Percentiles rank a stretch among this genome's conserved stretches.
Evolutionary conservation across 2,113 vertebrate species (phyloP).

Genomic region (Polypterus bichir): DNA sequence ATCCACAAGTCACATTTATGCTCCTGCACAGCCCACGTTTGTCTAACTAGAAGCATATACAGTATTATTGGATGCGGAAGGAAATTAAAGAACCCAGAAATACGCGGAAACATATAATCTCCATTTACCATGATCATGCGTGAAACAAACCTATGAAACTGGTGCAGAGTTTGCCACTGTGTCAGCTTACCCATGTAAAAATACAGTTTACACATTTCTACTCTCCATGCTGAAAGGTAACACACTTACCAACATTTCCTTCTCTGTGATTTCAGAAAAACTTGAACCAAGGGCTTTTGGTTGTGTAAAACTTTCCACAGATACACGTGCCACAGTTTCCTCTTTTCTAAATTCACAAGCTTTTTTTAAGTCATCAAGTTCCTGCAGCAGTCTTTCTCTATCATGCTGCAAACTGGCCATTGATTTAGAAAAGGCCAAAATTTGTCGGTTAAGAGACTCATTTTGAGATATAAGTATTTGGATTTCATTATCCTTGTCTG

Average conservation of each 20-base stretch:
- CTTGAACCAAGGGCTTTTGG: constrained; percentile 29
- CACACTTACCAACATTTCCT: constrained; percentile 43
- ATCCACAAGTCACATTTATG: too few relatives aligned
- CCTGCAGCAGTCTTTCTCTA: constrained; percentile 59
- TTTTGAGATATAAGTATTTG: constrained; percentile 44
- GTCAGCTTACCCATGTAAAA: too few relatives aligned
- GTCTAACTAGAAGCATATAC: too few relatives aligned
- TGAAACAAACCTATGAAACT: too few relatives aligned
- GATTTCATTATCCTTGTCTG: constrained; percentile 43
- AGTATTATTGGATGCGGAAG: too few relatives aligned
- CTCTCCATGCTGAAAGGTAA: constrained; percentile 12
- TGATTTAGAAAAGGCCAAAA: constrained; percentile 65
- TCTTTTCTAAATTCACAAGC: constrained; percentile 38
- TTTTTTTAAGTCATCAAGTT: constrained; percentile 45
- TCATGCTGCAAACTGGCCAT: constrained; percentile 78
- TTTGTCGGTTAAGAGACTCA: constrained; percentile 39
- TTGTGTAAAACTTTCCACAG: constrained; percentile 22
- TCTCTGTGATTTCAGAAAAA: constrained; percentile 26
- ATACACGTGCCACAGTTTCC: constrained; percentile 19
- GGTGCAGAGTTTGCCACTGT: too few relatives aligned
- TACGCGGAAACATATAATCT: too few relatives aligned
- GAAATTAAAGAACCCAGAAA: too few relatives aligned
- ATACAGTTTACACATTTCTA: too few relatives aligned
- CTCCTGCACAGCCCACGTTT: too few relatives aligned
- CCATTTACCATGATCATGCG: too few relatives aligned